Percentiles rank a stretch among this genome's conserved stretches.
phyloP scores from a whole-genome alignment of 1,140 invertebrate genomes.

The Chelonus insularis region DNA sequence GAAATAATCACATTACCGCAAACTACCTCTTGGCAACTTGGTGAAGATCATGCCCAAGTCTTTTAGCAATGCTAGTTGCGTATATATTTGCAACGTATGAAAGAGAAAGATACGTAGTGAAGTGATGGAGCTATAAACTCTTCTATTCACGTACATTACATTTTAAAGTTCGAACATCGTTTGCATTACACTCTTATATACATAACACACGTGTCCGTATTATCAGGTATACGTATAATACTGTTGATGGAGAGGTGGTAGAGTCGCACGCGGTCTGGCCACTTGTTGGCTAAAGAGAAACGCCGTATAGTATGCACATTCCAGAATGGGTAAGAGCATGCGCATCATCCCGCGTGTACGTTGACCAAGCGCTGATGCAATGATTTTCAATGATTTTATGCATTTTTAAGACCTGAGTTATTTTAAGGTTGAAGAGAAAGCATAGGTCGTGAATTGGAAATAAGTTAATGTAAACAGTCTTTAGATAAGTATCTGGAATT shows the following conservation, averaged over 20 bases:
- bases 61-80: background rate
- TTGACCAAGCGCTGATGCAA: background rate
- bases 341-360: slow-evolving; percentile 30
- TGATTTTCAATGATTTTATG: background rate
- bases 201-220: background rate
- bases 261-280: background rate
- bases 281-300: slow-evolving; percentile 6
- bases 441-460: too few relatives aligned
- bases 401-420: too few relatives aligned
- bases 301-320: slow-evolving; percentile 41
- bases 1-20: slow-evolving; percentile 34
- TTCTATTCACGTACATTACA: too few relatives aligned
- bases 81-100: background rate
- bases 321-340: slow-evolving; percentile 47
- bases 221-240: background rate
- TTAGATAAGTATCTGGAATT: too few relatives aligned
- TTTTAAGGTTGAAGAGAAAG: too few relatives aligned
- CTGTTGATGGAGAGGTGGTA: background rate
- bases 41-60: slow-evolving; percentile 12
- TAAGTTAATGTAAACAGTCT: too few relatives aligned
- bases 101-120: too few relatives aligned
- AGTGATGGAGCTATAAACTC: too few relatives aligned
- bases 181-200: background rate
- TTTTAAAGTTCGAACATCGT: too few relatives aligned
- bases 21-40: slow-evolving; percentile 20